Conservation (phyloP, 2,113 vertebrate genomes). For the Pyrgilauda ruficollis region DNA sequence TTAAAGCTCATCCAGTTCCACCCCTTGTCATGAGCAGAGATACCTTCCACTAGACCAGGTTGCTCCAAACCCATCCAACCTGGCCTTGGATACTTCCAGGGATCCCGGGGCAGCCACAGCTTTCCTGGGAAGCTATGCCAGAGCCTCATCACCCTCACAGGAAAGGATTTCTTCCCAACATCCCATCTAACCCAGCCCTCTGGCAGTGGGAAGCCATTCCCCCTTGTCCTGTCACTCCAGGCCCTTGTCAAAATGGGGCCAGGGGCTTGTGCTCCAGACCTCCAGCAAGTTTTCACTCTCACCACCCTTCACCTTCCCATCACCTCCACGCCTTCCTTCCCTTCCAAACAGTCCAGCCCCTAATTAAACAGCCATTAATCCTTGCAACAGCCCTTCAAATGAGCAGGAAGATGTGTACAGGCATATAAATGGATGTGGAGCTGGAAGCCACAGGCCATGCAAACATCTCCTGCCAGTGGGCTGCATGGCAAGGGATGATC, state of each 20-base stretch:
- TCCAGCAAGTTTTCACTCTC: background rate
- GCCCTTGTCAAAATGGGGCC: background rate
- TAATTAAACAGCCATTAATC: background rate
- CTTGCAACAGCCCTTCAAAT: rapidly evolving
- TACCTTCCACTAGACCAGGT: background rate
- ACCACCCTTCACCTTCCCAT: background rate
- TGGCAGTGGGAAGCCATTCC: background rate
- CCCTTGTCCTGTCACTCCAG: background rate
- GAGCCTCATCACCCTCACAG: rapidly evolving
- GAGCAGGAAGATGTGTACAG: background rate
- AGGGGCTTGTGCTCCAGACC: background rate
- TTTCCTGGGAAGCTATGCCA: background rate
- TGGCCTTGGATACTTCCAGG: background rate
- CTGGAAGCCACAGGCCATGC: rapidly evolving
- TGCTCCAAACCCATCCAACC: rapidly evolving
- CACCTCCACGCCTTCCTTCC: background rate
- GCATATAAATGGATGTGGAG: background rate
- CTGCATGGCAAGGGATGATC: rapidly evolving
- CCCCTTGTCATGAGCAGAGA: background rate
- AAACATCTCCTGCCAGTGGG: background rate
- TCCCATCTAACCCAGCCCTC: background rate
- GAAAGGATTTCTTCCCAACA: background rate
- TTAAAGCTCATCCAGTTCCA: background rate
- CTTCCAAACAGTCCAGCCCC: background rate
- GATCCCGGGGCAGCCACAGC: background rate